Conservation (phyloP, 2,797 vertebrate species). For the Rhabdomys pumilio region DNA sequence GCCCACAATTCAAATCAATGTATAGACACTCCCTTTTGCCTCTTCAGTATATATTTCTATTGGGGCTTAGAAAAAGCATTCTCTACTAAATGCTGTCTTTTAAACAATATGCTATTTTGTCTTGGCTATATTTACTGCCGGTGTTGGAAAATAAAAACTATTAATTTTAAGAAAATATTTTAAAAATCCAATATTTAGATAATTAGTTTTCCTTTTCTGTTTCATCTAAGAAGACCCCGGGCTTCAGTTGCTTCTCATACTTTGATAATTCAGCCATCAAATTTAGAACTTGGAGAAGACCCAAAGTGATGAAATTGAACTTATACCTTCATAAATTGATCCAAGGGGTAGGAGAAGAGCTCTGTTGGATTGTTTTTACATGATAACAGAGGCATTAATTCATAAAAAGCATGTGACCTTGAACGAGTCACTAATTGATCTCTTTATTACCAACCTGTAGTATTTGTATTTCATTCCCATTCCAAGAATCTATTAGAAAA, state of each 20-base stretch:
- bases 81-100: neutral
- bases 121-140: neutral
- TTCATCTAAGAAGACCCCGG: conserved; percentile 5
- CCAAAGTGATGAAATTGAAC: conserved; percentile 19
- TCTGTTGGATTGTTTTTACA: neutral
- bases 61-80: neutral
- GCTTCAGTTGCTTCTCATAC: neutral
- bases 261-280: conserved; percentile 8
- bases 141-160: conserved; percentile 44
- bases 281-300: neutral
- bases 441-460: neutral
- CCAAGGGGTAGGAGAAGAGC: neutral
- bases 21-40: neutral
- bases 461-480: conserved; percentile 55
- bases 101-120: conserved; percentile 56
- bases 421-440: neutral
- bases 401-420: neutral
- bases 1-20: neutral
- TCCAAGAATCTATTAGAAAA: conserved; percentile 46
- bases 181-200: neutral
- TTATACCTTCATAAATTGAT: neutral
- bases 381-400: conserved; percentile 10
- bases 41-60: conserved; percentile 23
- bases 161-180: conserved; percentile 34
- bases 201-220: neutral